Conservation (phyloP, 2,113 vertebrate species). For the Gallinago undulata region DNA sequence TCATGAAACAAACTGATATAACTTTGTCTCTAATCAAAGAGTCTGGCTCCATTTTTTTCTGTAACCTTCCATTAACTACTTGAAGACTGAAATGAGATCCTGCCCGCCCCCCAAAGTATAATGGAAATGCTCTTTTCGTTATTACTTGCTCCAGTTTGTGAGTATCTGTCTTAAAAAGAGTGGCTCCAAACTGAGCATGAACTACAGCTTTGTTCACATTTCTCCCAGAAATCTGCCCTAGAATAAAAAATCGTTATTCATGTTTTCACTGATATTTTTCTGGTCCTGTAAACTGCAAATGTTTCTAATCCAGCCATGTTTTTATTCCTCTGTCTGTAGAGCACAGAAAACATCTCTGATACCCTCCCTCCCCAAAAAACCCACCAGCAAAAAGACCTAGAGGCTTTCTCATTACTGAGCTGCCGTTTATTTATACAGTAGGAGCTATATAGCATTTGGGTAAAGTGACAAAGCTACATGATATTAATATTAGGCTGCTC, state of each 20-base stretch:
- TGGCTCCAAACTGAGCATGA: not conserved
- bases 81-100: not conserved
- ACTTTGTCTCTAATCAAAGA: not conserved
- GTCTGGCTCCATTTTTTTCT: not conserved
- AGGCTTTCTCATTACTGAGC: not conserved
- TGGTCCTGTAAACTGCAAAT: not conserved
- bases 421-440: constrained; percentile 12
- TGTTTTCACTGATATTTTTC: not conserved
- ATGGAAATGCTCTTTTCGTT: not conserved
- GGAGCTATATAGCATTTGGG: constrained; percentile 20
- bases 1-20: not conserved
- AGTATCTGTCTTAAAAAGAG: not conserved
- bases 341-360: not conserved
- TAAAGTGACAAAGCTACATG: constrained; percentile 50
- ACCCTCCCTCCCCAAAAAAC: not conserved
- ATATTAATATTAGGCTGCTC: constrained; percentile 56
- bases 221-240: not conserved
- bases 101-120: not conserved
- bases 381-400: not conserved
- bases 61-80: not conserved
- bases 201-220: not conserved
- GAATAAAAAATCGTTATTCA: not conserved
- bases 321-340: not conserved
- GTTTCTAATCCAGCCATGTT: not conserved
- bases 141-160: not conserved